Evolutionary conservation across 1,140 invertebrate genomes (phyloP).

Genomic region (Sarcophaga peregrina): DNA sequence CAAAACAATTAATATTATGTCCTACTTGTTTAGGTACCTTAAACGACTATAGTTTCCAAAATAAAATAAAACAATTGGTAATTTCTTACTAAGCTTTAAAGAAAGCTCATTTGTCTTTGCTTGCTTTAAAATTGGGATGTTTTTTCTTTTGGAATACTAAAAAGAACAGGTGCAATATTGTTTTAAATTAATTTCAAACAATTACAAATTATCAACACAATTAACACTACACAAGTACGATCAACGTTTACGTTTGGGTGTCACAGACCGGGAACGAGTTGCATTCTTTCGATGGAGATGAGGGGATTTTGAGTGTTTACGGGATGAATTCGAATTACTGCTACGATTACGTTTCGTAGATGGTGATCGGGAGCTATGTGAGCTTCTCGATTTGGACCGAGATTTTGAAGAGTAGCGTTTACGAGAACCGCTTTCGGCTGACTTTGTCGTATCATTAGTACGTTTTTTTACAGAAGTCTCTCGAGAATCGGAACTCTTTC

Average conservation of each 20-base stretch:
- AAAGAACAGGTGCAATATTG: background rate
- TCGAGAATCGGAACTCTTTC: background rate
- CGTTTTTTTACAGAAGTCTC: background rate
- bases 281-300: background rate
- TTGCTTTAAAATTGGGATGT: background rate
- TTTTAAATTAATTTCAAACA: slow-evolving; percentile 4
- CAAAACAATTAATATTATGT: too few relatives aligned
- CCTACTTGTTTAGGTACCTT: too few relatives aligned
- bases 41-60: too few relatives aligned
- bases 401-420: slow-evolving; percentile 17
- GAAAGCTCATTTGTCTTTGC: slow-evolving; percentile 19
- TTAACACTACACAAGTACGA: background rate
- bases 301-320: slow-evolving; percentile 4
- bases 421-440: background rate
- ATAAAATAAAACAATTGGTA: too few relatives aligned
- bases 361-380: slow-evolving; percentile 12
- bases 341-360: slow-evolving; percentile 42
- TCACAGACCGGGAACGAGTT: slow-evolving; percentile 28
- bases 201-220: background rate
- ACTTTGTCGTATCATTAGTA: background rate
- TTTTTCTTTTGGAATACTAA: slow-evolving; percentile 5
- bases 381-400: slow-evolving; percentile 13
- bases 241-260: slow-evolving; percentile 28
- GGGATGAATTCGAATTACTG: background rate
- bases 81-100: background rate